Evolutionary conservation across 2,797 vertebrate species (phyloP).

Genomic region (Salmo trutta): DNA sequence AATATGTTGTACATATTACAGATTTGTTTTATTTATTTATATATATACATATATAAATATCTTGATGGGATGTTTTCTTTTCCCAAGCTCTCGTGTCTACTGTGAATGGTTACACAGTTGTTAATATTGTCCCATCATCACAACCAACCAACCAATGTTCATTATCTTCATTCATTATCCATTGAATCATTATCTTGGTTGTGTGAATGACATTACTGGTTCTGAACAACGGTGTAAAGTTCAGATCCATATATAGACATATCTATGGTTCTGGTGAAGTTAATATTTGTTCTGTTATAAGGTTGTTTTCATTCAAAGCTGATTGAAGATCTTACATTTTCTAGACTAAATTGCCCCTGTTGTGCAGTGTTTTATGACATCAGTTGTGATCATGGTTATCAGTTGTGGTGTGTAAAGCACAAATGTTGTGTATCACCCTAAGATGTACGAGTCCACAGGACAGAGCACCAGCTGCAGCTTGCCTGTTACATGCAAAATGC

Average conservation of each 20-base stretch:
- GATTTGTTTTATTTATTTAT: slow-evolving; percentile 73
- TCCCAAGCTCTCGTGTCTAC: slow-evolving; percentile 2
- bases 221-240: neutral
- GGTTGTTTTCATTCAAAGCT: slow-evolving; percentile 21
- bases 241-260: neutral
- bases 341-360: neutral
- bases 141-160: too few relatives aligned
- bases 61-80: slow-evolving; percentile 8
- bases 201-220: neutral
- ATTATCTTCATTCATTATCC: too few relatives aligned
- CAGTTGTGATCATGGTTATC: neutral
- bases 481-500: slow-evolving; percentile 8
- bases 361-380: slow-evolving; percentile 24
- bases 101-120: neutral
- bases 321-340: slow-evolving; percentile 37
- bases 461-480: slow-evolving; percentile 16
- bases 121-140: too few relatives aligned
- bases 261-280: neutral
- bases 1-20: slow-evolving; percentile 62
- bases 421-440: slow-evolving; percentile 7
- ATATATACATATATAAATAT: slow-evolving; percentile 30
- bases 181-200: too few relatives aligned
- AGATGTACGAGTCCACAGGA: slow-evolving; percentile 12
- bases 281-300: neutral
- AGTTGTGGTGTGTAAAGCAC: neutral